Percentiles rank a stretch among this genome's conserved stretches.
phyloP scores from a whole-genome alignment of 2,113 vertebrate genomes.

The Pseudolaguvia tuberculata region DNA sequence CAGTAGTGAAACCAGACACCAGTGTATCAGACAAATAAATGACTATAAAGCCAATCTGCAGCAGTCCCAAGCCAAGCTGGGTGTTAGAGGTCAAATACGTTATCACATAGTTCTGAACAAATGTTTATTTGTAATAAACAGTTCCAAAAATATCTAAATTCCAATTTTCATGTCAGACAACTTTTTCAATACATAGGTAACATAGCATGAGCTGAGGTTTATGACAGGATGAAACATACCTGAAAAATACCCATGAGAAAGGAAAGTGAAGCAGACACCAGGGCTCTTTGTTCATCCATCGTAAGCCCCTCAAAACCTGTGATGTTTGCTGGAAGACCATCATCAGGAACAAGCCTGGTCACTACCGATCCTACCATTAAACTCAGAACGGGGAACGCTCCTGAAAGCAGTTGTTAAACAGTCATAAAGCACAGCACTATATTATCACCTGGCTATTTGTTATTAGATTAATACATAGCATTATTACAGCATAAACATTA shows the following conservation, averaged over 20 bases:
- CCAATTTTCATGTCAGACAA: not conserved
- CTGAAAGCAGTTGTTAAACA: conserved; percentile 55
- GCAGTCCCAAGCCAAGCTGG: conserved; percentile 79
- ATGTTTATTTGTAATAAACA: not conserved
- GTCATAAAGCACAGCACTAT: not conserved
- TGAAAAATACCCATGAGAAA: conserved; percentile 85
- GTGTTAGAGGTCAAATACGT: conserved; percentile 48
- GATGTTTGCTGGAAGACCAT: conserved; percentile 44
- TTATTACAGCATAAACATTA: too few relatives aligned
- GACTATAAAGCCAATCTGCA: conserved; percentile 86
- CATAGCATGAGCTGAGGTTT: not conserved
- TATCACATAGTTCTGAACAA: not conserved
- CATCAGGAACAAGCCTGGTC: conserved; percentile 62
- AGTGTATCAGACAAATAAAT: conserved; percentile 91
- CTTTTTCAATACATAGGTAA: not conserved
- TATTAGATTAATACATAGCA: too few relatives aligned
- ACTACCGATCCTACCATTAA: conserved; percentile 84
- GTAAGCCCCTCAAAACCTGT: conserved; percentile 57
- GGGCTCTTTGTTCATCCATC: conserved; percentile 64
- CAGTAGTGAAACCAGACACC: conserved; percentile 90
- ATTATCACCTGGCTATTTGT: too few relatives aligned
- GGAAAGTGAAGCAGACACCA: conserved; percentile 83
- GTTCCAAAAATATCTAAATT: not conserved
- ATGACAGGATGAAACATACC: conserved; percentile 60
- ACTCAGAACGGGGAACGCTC: conserved; percentile 85